Conservation (phyloP, 1,140 invertebrate species). For the Drosophila nannoptera region DNA sequence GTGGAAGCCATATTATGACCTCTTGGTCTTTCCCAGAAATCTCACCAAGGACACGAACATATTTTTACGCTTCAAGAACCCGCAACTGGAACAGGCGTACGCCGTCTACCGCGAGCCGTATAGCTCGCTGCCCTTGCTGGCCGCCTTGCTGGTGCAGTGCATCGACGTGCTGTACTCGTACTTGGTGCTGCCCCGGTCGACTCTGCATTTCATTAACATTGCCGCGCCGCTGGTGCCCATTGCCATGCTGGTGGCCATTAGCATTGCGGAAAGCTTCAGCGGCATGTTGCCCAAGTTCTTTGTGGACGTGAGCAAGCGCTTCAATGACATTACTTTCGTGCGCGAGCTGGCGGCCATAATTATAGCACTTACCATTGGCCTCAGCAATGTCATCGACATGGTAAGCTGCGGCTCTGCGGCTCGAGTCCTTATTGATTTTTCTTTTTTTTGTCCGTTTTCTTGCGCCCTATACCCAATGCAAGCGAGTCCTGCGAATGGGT, state of each 20-base stretch:
- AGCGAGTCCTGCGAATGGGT: background rate
- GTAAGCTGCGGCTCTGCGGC: constrained; percentile 74
- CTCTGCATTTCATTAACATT: constrained; percentile 78
- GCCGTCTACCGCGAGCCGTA: constrained; percentile 84
- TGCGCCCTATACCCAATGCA: background rate
- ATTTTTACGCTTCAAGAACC: constrained; percentile 84
- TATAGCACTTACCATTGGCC: constrained; percentile 81
- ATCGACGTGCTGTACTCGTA: constrained; percentile 82
- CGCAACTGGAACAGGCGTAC: constrained; percentile 84
- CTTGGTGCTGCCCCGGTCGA: constrained; percentile 80
- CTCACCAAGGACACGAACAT: constrained; percentile 84
- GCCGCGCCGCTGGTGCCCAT: constrained; percentile 80
- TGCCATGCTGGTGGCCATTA: constrained; percentile 80
- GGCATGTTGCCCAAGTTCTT: constrained; percentile 79
- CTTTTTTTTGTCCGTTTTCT: background rate
- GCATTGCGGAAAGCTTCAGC: constrained; percentile 81
- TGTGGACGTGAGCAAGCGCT: constrained; percentile 80
- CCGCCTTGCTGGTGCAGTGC: constrained; percentile 83
- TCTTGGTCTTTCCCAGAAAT: constrained; percentile 79
- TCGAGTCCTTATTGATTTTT: constrained; percentile 31
- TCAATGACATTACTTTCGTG: constrained; percentile 81
- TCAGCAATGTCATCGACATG: constrained; percentile 82
- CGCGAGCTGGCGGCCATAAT: constrained; percentile 81
- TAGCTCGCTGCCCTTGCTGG: constrained; percentile 83
- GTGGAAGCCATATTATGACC: background rate